Evolutionary conservation across 37 sponge, comb jelly and placozoan species (phyloP), one percentile per base, ranked within the genome.

Genomic region (Ianthella basta): DNA sequence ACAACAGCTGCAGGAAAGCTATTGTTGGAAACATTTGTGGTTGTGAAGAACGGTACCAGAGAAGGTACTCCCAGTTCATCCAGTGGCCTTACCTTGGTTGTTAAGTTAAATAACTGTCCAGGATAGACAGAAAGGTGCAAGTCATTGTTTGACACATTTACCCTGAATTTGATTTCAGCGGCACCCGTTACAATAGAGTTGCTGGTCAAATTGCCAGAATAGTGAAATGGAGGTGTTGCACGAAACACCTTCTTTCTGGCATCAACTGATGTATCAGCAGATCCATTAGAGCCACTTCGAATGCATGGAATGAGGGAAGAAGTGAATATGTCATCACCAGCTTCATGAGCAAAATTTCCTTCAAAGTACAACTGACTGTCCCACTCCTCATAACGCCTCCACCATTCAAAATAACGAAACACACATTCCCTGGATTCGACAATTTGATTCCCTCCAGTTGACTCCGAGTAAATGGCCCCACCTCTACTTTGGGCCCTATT

Each of bases 361-460:
- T 35, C 29, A 30, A 69, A 69, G 25, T n/a, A 69, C 18, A 69
- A 34, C 3, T 44, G 50, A 44, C 6, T 44, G 3, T 44, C 8
- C 50, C 70, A 69, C 6, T 69, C 34, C 0, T 69, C 70, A 34
- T 30, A 32, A 34, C 33, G 34, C 70, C 29, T 35, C 70, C 70
- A 69, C 70, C 70, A 69, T 30, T 69, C 33, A 69, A 32, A 34
- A 35, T 69, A 69, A 34, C 70, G 50, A 44, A 44, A 10, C 8
- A 44, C 50, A 44, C 50, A 44, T 3, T 44, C 50, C 50, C 50
- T 69, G 29, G 70, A 30, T 18, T 30, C 34, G 15, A 69, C 35
- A 69, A 69, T 30, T 35, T 30, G 34, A 6, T 69, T 0, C 34
- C 70, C 70, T 32, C 70, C 70, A 5, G 32, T 32, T 32, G 70